Conservation (phyloP, 2,888 invertebrate species). For the Parochlus steinenii region DNA sequence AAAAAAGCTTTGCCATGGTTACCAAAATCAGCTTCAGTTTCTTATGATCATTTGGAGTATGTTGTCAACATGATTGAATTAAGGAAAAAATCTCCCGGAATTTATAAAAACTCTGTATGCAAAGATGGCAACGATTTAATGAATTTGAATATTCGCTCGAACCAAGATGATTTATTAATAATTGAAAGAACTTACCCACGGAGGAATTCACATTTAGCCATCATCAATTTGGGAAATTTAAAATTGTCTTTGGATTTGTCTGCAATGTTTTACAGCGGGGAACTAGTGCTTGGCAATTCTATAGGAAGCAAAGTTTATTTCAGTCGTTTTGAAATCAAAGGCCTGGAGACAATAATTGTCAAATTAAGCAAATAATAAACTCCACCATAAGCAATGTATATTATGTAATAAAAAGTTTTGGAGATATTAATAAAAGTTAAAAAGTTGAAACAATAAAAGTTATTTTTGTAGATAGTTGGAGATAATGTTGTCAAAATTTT, state of each 20-base stretch:
- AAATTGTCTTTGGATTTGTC: slow-evolving; percentile 53
- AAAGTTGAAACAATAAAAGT: too few relatives aligned
- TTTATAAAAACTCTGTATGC: slow-evolving; percentile 52
- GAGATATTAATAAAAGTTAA: too few relatives aligned
- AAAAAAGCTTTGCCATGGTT: slow-evolving; percentile 45
- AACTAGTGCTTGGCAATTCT: slow-evolving; percentile 19
- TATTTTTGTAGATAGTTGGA: too few relatives aligned
- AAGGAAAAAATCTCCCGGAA: slow-evolving; percentile 46
- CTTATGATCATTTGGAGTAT: slow-evolving; percentile 35
- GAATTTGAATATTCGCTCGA: slow-evolving; percentile 51
- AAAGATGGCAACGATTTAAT: slow-evolving; percentile 42
- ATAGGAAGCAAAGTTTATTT: slow-evolving; percentile 27
- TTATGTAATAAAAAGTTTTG: too few relatives aligned
- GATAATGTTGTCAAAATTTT: too few relatives aligned
- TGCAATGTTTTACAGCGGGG: slow-evolving; percentile 57
- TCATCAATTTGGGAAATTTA: slow-evolving; percentile 50
- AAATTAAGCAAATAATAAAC: slow-evolving; percentile 42
- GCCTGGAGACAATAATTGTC: slow-evolving; percentile 45
- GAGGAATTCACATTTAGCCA: slow-evolving; percentile 55
- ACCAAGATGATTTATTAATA: slow-evolving; percentile 45
- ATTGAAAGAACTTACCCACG: slow-evolving; percentile 65
- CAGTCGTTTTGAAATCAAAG: slow-evolving; percentile 29
- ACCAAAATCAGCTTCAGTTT: slow-evolving; percentile 35
- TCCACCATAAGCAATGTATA: too few relatives aligned
- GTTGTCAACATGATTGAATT: slow-evolving; percentile 42